phyloP scores from a whole-genome alignment of 1,140 invertebrate species.

The Arion vulgaris region DNA sequence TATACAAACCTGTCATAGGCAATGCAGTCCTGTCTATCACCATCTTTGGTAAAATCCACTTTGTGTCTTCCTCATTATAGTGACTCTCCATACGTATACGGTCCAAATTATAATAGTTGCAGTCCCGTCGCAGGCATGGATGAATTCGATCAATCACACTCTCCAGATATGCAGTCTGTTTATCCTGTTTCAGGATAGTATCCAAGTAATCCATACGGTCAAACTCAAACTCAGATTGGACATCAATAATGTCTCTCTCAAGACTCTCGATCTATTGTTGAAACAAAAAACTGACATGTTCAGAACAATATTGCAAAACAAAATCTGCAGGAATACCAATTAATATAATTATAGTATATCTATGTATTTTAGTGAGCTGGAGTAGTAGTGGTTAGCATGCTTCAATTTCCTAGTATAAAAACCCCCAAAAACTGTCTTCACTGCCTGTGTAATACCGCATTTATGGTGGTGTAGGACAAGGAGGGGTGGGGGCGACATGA shows the following conservation, averaged over 20 bases:
- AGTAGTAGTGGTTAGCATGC: no score
- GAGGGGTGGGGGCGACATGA: no score
- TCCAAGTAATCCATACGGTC: conserved; percentile 89
- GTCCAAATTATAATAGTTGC: conserved; percentile 78
- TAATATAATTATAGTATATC: no score
- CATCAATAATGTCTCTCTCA: conserved; percentile 82
- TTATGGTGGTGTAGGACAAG: no score
- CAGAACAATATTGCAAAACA: no score
- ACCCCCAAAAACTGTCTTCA: no score
- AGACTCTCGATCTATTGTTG: conserved; percentile 57
- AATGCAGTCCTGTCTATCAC: conserved; percentile 79
- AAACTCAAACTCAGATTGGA: conserved; percentile 88
- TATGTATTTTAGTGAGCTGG: no score
- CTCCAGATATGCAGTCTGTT: conserved; percentile 80
- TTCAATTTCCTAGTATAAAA: no score
- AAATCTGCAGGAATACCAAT: no score
- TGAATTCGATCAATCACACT: conserved; percentile 80
- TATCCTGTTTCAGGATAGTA: conserved; percentile 85
- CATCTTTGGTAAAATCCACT: conserved; percentile 83
- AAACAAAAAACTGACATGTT: not conserved
- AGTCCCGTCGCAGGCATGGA: conserved; percentile 82
- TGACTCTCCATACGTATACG: conserved; percentile 80
- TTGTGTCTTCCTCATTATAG: conserved; percentile 84
- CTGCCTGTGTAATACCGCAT: no score
- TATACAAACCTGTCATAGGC: conserved; percentile 74